Base-by-base conservation (phyloP, 1,140 invertebrate genomes). In the Drosophila navojoa region DNA sequence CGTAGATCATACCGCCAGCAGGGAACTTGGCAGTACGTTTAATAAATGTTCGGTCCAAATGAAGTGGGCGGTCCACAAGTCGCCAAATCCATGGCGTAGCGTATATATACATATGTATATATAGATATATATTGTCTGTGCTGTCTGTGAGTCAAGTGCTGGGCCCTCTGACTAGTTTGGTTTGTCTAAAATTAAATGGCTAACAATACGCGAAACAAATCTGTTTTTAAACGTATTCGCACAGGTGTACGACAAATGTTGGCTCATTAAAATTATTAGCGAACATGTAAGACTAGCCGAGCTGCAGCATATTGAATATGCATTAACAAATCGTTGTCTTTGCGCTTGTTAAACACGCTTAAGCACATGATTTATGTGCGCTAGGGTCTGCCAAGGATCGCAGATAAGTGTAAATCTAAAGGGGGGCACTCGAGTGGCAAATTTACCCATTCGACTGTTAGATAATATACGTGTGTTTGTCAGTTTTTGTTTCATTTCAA, bases 251-350 rank as follows among this genome's bases (percentile, higher is more conserved):
- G 72, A 74, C 79, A 79, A 79, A 82, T 61, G 76, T 89, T 89
- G 82, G 72, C 82, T 87, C 84, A 87, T 87, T 87, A 89, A 87
- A 87, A 89, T 87, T 73, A 82, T 87, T 86, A 86, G 82, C 81
- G 71, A 78, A 62, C 69, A 67, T 68, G 70, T 62, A 53, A 57
- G 52, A 59, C 52, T 9, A 7, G 6, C 1, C 32, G 32, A 61
- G 47, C 49, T 55, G 66, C 5, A 35, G n/a, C n/a, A 45, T 7
- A 67, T 58, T 40, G 22, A 19, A 40, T 54, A 47, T 10, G 19
- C 19, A 66, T 70, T 44, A 54, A 70, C 52, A 71, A 57, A 69
- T 69, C 10, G 44, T n/a, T 35, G 25, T 49, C 71, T 61, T 35
- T 50, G 53, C 64, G 71, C 57, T 73, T 69, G 64, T 73, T 73